Evolutionary conservation across 2,888 invertebrate species (phyloP).

Genomic region (Pachycephus smyrnensis): DNA sequence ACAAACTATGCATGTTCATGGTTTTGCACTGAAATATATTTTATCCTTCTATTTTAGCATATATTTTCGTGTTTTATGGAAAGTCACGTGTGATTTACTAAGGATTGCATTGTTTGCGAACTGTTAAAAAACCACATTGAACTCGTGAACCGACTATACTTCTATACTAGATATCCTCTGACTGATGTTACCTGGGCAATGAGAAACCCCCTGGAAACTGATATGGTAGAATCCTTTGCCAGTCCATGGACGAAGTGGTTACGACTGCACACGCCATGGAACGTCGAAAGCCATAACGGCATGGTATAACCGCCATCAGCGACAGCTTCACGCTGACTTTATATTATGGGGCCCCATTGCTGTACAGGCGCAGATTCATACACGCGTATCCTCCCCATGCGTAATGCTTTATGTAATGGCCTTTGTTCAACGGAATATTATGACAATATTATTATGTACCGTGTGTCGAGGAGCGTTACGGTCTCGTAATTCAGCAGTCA

Average conservation of each 20-base stretch:
- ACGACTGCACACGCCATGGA: not conserved
- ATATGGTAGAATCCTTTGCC: not conserved
- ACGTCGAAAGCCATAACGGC: conserved; percentile 7
- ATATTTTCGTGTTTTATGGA: no score
- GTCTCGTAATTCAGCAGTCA: not conserved
- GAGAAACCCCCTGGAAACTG: not conserved
- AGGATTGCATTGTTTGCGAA: no score
- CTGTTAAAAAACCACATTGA: no score
- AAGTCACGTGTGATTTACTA: no score
- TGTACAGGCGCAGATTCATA: not conserved
- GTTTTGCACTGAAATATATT: no score
- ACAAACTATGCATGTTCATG: no score
- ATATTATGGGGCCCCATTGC: conserved; percentile 20
- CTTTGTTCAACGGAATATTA: not conserved
- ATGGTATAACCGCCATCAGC: conserved; percentile 21
- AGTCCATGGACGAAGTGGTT: conserved; percentile 6
- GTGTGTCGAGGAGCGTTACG: not conserved
- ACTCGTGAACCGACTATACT: no score
- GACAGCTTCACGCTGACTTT: conserved; percentile 27
- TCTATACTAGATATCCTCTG: not conserved
- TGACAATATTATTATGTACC: conserved; percentile 3
- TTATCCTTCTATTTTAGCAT: no score
- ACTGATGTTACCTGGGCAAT: not conserved
- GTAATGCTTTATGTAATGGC: not conserved
- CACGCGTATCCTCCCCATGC: conserved; percentile 1